Base-by-base conservation (phyloP, 2,113 vertebrate genomes). In the Ahaetulla prasina region DNA sequence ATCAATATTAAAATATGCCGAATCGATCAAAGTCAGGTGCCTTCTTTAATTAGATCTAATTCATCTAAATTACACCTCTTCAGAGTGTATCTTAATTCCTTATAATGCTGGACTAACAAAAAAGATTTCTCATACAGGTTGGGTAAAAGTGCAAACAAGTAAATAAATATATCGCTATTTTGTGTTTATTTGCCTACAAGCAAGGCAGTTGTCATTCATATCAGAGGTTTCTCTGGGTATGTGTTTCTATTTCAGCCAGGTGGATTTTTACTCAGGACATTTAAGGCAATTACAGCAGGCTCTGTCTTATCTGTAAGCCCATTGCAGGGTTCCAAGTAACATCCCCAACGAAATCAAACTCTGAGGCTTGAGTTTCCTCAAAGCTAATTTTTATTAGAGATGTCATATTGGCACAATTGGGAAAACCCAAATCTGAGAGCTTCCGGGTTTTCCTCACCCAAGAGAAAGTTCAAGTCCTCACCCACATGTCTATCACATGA, bases 1-100 rank as follows among this genome's bases (percentile, higher is more conserved):
- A 85, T 89, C 30, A 85, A 89, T 84, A 85, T 92, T 55, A 92
- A 92, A 92, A 92, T n/a, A 92, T 50, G 30, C 45, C 50, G 43
- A 92, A 85, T 23, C 85, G 27, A 60, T 23, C 35, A 43, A 92
- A 89, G 8, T 89, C 30, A 18, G 52, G 54, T 60, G 68, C 43
- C 30, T 89, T 85, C 27, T 50, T 84, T 85, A 89, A 85, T 85
- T 43, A 85, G 60, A 89, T 45, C 68, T 49, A 85, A 92, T 92
- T 92, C 52, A 85, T 89, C 68, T 50, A 84, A 89, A 89, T 89
- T 16, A 84, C 12, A 45, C 18, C 18, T 54, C 25, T 25, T 89
- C 23, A 20, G 54, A 35, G 52, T 14, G 22, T 23, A 84, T 16
- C 39, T 20, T 54, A 53, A 80, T 54, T 53, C 74, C 35, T 74